A percentile compares a stretch with the other conserved stretches of the same genome.
These are phyloP conservation scores for Ptycholaimellus sp. DNA, from an alignment of 2,888 invertebrate species.

Conservation along the genomic window DNA sequence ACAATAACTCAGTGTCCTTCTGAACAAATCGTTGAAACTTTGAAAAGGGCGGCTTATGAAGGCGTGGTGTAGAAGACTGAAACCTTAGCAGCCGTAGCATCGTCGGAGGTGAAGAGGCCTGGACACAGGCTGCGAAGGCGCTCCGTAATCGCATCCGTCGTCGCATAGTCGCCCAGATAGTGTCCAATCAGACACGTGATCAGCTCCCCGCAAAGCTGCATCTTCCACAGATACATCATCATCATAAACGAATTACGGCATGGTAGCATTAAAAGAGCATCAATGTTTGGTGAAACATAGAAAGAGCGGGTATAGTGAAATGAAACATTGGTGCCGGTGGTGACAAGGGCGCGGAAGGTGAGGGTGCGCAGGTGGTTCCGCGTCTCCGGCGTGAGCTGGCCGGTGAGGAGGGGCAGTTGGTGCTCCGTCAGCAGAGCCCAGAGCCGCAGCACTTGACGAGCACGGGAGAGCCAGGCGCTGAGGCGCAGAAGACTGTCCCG, in stretches of 20 bases:
- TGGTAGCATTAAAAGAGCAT: constrained; percentile 5
- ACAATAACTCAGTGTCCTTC: too few species aligned
- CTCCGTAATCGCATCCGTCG: constrained; percentile 65
- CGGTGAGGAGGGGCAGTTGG: constrained; percentile 52
- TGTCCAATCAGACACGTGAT: constrained; percentile 60
- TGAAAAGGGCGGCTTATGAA: too few species aligned
- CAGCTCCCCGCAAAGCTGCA: constrained; percentile 37
- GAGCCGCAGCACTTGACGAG: constrained; percentile 65
- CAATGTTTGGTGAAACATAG: background rate
- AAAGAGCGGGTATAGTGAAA: constrained; percentile 4
- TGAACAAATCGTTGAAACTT: too few species aligned
- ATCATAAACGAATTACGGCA: constrained; percentile 1
- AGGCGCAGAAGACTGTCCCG: constrained; percentile 26
- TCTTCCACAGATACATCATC: constrained; percentile 3
- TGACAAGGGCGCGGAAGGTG: background rate
- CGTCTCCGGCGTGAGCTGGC: constrained; percentile 16
- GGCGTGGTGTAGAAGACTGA: too few species aligned
- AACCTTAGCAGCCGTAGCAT: constrained; percentile 80
- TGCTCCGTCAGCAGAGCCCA: constrained; percentile 81
- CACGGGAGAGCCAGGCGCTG: constrained; percentile 36
- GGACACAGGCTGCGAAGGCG: constrained; percentile 72
- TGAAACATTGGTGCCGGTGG: background rate
- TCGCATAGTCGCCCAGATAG: constrained; percentile 79
- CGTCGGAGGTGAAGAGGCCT: constrained; percentile 69
- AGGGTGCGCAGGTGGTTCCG: constrained; percentile 3